Evolutionary conservation across 2,113 vertebrate species (phyloP).

Genomic region (Rhea americana): DNA sequence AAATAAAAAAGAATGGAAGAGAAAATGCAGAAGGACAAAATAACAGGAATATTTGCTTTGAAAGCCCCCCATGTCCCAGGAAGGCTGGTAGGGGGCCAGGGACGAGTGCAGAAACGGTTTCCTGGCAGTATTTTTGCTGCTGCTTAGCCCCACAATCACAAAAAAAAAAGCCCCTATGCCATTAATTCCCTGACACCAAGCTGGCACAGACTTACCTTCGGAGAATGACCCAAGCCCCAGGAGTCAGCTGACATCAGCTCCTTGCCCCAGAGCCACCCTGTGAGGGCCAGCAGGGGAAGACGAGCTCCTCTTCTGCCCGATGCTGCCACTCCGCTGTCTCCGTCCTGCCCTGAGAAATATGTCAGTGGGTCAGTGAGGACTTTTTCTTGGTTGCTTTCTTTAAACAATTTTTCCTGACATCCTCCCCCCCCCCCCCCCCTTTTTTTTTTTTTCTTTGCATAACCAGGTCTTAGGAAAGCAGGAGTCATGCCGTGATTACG

Average conservation of each 20-base stretch:
- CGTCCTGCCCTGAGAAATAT: background rate
- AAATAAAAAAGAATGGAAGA: too few relatives aligned
- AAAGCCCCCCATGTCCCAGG: background rate
- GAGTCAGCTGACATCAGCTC: accelerated
- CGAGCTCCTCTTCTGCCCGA: background rate
- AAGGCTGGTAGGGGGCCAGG: background rate
- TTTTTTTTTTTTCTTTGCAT: background rate
- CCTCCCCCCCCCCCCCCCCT: too few relatives aligned
- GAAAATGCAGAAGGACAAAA: background rate
- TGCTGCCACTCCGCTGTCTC: accelerated
- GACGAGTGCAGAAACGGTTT: background rate
- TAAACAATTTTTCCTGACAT: too few relatives aligned
- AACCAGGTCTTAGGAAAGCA: background rate
- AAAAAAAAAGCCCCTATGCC: background rate
- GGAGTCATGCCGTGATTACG: background rate
- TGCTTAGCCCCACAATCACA: background rate
- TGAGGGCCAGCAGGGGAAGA: accelerated
- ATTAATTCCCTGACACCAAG: accelerated
- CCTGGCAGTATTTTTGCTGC: accelerated
- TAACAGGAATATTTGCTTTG: accelerated
- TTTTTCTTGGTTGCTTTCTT: too few relatives aligned
- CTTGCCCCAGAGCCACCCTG: background rate
- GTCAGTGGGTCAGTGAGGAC: background rate
- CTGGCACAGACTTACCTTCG: background rate
- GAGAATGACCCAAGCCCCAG: accelerated